Percentiles rank a stretch among this genome's conserved stretches.
Conservation (phyloP, 2,113 vertebrate species). For the Callaeas wilsoni region DNA sequence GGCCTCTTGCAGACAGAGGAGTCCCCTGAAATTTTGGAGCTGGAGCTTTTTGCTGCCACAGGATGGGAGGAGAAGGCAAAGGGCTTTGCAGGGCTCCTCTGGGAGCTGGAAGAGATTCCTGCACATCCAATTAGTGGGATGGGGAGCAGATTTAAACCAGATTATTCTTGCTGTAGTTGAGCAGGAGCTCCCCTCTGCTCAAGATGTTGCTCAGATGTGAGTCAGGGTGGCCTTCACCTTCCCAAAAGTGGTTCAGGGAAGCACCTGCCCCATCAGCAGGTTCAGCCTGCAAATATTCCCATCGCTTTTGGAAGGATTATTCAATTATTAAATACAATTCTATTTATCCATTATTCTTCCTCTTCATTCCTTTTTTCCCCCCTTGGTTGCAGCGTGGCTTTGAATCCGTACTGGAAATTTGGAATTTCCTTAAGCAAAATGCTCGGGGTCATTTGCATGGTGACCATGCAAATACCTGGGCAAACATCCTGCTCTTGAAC, state of each 20-base stretch:
- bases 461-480: not conserved
- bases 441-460: not conserved
- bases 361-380: not conserved
- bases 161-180: not conserved
- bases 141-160: not conserved
- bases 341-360: not conserved
- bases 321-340: not conserved
- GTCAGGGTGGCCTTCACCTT: not conserved
- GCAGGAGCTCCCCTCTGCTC: not conserved
- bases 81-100: not conserved
- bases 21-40: not conserved
- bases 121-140: not conserved
- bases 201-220: not conserved
- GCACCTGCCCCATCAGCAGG: not conserved
- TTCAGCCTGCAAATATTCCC: not conserved
- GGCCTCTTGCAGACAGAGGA: not conserved
- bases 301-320: not conserved
- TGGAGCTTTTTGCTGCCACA: not conserved
- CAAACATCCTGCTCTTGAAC: constrained; percentile 24
- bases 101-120: not conserved
- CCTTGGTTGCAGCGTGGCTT: not conserved
- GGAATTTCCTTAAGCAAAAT: constrained; percentile 13
- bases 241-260: not conserved
- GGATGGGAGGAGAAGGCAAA: not conserved
- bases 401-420: not conserved